Evolutionary conservation across 2,113 vertebrate genomes (phyloP).

Genomic region (Sprattus sprattus): DNA sequence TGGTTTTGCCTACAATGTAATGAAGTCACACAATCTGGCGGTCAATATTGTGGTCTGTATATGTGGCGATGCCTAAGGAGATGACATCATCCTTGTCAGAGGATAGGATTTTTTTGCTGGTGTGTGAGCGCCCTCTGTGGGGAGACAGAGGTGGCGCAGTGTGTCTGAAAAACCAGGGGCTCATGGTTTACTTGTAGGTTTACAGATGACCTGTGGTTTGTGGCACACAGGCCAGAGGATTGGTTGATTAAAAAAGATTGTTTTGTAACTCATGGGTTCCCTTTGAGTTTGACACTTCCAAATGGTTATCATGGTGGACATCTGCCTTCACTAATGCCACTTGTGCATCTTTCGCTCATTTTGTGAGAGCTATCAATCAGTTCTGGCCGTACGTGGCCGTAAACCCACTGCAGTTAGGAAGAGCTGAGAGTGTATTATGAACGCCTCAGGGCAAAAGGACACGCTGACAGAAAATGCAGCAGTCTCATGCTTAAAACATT

Average conservation of each 20-base stretch:
- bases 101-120: slow-evolving; percentile 12
- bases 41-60: slow-evolving; percentile 35
- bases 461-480: not conserved
- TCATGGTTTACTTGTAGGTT: slow-evolving; percentile 36
- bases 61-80: slow-evolving; percentile 41
- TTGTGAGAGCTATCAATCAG: not conserved
- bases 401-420: not conserved
- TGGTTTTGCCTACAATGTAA: not conserved
- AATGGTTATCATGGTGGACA: not conserved
- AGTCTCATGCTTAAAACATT: slow-evolving; percentile 4
- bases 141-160: slow-evolving; percentile 33
- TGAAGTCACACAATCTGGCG: not conserved
- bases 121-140: slow-evolving; percentile 43
- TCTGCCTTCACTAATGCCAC: not conserved
- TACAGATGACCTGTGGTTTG: not conserved
- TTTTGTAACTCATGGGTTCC: not conserved
- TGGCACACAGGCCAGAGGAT: not conserved
- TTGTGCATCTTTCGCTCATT: not conserved
- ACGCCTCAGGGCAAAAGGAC: not conserved
- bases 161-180: slow-evolving; percentile 47
- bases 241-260: not conserved
- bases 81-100: slow-evolving; percentile 1
- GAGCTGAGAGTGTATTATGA: not conserved
- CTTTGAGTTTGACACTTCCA: not conserved
- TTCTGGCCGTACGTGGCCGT: not conserved